Conservation (phyloP, 2,888 invertebrate species). For the Adelphocoris suturalis region DNA sequence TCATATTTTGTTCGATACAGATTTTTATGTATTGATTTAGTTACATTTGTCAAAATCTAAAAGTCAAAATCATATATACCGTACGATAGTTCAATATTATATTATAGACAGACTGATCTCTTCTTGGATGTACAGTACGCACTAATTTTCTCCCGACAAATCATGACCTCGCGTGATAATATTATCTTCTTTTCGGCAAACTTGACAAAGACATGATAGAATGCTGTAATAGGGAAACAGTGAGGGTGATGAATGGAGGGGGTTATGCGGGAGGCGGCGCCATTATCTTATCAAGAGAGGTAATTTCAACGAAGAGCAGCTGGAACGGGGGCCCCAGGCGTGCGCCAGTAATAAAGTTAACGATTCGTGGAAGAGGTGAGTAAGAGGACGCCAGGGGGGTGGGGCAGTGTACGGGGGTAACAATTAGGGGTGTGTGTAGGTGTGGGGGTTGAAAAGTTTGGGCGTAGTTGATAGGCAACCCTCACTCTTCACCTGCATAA, state of each 20-base stretch:
- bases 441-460: not conserved
- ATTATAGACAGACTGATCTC: no score
- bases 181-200: no score
- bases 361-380: constrained; percentile 24
- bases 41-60: no score
- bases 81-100: no score
- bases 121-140: no score
- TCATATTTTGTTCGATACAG: no score
- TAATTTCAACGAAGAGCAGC: constrained; percentile 19
- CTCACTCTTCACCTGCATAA: not conserved
- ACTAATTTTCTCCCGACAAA: no score
- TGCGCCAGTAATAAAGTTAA: constrained; percentile 10
- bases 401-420: not conserved
- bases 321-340: not conserved
- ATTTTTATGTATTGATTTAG: no score
- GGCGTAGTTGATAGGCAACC: constrained; percentile 1
- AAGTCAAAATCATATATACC: no score
- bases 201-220: not conserved
- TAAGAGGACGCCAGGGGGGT: constrained; percentile 1
- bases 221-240: not conserved
- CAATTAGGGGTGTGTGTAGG: not conserved
- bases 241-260: not conserved
- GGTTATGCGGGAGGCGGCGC: not conserved
- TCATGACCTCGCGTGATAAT: no score
- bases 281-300: constrained; percentile 21